Conservation (phyloP, 2,797 vertebrate genomes). For the Amblyraja radiata region DNA sequence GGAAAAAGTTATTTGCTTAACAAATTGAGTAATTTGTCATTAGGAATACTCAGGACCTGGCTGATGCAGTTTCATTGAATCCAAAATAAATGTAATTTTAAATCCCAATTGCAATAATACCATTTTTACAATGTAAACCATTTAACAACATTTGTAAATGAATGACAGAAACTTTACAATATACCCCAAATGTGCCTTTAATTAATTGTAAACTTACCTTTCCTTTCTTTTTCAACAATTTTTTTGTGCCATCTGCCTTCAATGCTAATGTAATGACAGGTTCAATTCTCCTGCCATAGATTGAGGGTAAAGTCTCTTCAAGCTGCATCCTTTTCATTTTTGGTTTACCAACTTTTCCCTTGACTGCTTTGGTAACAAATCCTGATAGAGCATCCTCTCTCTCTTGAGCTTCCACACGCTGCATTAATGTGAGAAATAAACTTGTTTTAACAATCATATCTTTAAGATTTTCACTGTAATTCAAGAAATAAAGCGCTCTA, state of each 20-base stretch:
- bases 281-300: constrained; percentile 80
- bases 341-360: constrained; percentile 92
- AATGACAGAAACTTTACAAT: constrained; percentile 40
- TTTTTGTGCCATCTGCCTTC: constrained; percentile 84
- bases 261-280: constrained; percentile 78
- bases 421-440: constrained; percentile 41
- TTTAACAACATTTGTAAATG: constrained; percentile 39
- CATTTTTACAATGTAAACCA: not conserved
- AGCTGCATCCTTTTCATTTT: constrained; percentile 87
- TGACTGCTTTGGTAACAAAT: constrained; percentile 76
- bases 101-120: not conserved
- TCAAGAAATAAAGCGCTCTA: not conserved
- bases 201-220: constrained; percentile 63
- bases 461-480: not conserved
- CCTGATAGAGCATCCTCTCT: constrained; percentile 73
- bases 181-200: not conserved
- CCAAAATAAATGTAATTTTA: not conserved
- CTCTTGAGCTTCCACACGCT: constrained; percentile 86
- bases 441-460: not conserved
- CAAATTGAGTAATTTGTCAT: not conserved
- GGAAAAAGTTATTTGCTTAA: not conserved
- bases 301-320: constrained; percentile 89
- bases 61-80: not conserved
- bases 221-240: constrained; percentile 77
- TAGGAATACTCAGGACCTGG: not conserved